Base-by-base conservation (phyloP, 2,888 invertebrate genomes). In the Ferdinandea cuprea region DNA sequence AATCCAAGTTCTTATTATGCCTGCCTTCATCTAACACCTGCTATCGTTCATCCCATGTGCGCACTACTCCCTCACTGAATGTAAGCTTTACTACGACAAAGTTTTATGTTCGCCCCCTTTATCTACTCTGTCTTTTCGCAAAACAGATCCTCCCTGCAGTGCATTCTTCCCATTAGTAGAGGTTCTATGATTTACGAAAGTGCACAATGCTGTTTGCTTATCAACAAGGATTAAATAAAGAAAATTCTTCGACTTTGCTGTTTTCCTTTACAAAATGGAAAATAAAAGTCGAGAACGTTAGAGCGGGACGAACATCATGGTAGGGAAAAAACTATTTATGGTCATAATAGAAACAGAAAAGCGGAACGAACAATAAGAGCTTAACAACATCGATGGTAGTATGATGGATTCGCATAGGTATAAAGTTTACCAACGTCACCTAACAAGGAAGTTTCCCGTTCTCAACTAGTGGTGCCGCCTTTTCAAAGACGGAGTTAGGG, bases 181-280 rank as follows among this genome's bases (percentile, higher is more conserved):
- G 68, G 66, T 58, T 48, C 61, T 63, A 56, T 78, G 78, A 78
- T 83, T 83, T 78, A 68, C 83, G 40, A 68, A 78, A 83, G 72
- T 68, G 78, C 73, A 83, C 78, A 83, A 68, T 61, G 42, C 61
- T 83, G 83, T 83, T 73, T 83, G 37, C 58, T 78, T 83, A 72
- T 78, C 72, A 72, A 68, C 71, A 77, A 78, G 78, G 72, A 78
- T 78, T 81, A 81, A 76, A 81, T 56, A 69, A 50, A 54, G 59
- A 54, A 68, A 54, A 54, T 72, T 44, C 76, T 54, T 71, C 28
- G 46, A 81, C 66, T 59, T 71, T 61, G 59, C 46, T 61, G 30
- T 30, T 61, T 63, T 59, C 48, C 28, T 35, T 35, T 37, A 5
- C 19, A 59, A 35, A 15, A 54, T 68, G 40, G 7, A 54, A 42